These are phyloP conservation scores for Gambelia wislizenii DNA, from an alignment of 2,797 vertebrate genomes.

Conservation along the genomic window DNA sequence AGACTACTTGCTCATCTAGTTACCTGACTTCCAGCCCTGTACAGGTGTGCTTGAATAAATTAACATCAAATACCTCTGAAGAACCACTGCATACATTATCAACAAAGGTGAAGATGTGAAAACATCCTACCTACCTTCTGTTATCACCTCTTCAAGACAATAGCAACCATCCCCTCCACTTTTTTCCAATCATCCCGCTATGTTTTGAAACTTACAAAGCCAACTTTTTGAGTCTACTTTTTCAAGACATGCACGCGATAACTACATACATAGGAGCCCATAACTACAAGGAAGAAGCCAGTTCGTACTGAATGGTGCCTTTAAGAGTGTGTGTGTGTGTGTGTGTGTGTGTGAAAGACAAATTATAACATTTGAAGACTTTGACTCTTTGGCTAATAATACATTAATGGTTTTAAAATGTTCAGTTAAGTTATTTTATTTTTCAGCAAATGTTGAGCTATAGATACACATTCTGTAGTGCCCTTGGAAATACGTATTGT, in stretches of 20 bases:
- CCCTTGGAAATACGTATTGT: background rate
- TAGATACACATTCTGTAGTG: conserved; percentile 22
- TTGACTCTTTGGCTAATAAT: conserved; percentile 50
- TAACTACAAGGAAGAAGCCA: conserved; percentile 56
- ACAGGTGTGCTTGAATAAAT: conserved; percentile 91
- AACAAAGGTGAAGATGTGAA: conserved; percentile 82
- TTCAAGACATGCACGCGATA: conserved; percentile 51
- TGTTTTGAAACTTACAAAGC: conserved; percentile 63
- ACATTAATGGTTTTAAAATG: no score
- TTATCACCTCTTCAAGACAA: conserved; percentile 82
- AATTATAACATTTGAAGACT: conserved; percentile 50
- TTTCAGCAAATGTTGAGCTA: conserved; percentile 12
- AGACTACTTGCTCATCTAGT: conserved; percentile 70
- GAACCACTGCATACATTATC: conserved; percentile 94
- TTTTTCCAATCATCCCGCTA: conserved; percentile 57
- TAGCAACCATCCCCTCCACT: conserved; percentile 51
- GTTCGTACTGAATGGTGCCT: conserved; percentile 57
- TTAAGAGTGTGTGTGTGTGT: conserved; percentile 58
- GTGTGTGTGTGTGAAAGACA: no score
- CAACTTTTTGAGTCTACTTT: conserved; percentile 66
- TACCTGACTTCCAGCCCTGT: conserved; percentile 81
- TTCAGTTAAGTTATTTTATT: conserved; percentile 24
- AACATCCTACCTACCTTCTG: conserved; percentile 82
- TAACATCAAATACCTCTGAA: conserved; percentile 87
- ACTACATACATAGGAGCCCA: conserved; percentile 39